Percentiles rank a stretch among this genome's conserved stretches.
Conservation (phyloP, 2,888 invertebrate genomes). For the Flexamia atlantica region DNA sequence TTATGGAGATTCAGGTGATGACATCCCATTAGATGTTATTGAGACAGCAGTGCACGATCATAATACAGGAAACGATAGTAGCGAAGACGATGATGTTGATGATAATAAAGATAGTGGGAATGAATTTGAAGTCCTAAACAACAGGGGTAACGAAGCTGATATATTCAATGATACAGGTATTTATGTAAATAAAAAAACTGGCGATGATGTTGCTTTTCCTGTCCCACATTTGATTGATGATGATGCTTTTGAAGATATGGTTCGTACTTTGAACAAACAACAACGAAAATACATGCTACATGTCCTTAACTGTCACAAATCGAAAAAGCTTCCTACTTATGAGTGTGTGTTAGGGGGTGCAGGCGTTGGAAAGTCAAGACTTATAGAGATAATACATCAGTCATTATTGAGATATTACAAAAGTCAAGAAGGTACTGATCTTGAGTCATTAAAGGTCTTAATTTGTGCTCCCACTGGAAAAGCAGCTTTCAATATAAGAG, state of each 20-base stretch:
- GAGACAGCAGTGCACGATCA: conserved; percentile 2
- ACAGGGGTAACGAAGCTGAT: conserved; percentile 58
- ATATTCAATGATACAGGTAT: background rate
- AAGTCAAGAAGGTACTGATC: conserved; percentile 41
- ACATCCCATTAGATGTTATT: background rate
- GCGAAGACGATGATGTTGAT: background rate
- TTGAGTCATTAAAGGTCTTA: conserved; percentile 55
- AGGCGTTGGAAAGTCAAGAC: conserved; percentile 60
- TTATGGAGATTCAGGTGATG: conserved; percentile 36
- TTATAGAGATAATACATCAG: conserved; percentile 67
- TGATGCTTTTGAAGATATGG: background rate
- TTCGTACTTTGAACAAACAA: background rate
- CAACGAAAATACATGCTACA: background rate
- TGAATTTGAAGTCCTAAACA: conserved; percentile 49
- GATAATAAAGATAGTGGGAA: background rate
- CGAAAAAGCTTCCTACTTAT: background rate
- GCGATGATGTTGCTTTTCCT: background rate
- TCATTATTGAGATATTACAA: conserved; percentile 59
- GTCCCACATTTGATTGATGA: background rate
- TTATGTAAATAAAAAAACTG: conserved; percentile 2
- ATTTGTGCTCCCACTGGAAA: conserved; percentile 68
- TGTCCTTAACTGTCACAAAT: background rate
- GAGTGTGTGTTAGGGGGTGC: background rate
- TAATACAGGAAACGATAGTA: background rate
- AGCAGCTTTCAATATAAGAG: conserved; percentile 65